Evolutionary conservation across 2,113 vertebrate genomes (phyloP).

Genomic region (Lepidothrix coronata): DNA sequence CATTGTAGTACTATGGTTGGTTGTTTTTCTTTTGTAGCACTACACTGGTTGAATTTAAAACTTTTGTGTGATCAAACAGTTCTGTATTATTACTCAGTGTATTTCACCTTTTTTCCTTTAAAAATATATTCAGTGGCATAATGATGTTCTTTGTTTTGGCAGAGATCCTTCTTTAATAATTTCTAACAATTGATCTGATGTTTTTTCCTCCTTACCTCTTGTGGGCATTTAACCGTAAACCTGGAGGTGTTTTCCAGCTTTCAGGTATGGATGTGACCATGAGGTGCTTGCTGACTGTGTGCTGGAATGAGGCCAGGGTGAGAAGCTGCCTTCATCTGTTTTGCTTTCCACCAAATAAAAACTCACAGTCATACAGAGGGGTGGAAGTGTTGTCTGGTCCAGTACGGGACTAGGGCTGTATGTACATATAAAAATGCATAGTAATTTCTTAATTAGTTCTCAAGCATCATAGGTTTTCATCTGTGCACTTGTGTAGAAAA

Average conservation of each 20-base stretch:
- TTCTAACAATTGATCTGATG: background rate
- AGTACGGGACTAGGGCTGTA: background rate
- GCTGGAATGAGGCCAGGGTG: background rate
- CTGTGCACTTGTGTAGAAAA: background rate
- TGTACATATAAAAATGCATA: background rate
- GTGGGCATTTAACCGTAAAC: background rate
- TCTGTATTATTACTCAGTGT: background rate
- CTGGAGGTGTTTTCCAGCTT: background rate
- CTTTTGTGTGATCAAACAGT: background rate
- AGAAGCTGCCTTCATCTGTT: background rate
- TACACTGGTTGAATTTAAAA: background rate
- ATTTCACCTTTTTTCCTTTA: background rate
- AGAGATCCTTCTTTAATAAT: background rate
- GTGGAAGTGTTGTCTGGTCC: background rate
- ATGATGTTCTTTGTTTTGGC: background rate
- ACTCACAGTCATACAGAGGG: background rate
- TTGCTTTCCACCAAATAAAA: background rate
- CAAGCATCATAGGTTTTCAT: background rate
- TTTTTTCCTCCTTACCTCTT: background rate
- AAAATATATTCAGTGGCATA: background rate
- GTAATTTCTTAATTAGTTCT: background rate
- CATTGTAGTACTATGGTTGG: background rate
- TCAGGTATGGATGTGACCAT: background rate
- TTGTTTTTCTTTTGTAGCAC: background rate
- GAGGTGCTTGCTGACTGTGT: rapidly evolving